Evolutionary conservation across 2,113 vertebrate species (phyloP).

Genomic region (Globicephala melas): DNA sequence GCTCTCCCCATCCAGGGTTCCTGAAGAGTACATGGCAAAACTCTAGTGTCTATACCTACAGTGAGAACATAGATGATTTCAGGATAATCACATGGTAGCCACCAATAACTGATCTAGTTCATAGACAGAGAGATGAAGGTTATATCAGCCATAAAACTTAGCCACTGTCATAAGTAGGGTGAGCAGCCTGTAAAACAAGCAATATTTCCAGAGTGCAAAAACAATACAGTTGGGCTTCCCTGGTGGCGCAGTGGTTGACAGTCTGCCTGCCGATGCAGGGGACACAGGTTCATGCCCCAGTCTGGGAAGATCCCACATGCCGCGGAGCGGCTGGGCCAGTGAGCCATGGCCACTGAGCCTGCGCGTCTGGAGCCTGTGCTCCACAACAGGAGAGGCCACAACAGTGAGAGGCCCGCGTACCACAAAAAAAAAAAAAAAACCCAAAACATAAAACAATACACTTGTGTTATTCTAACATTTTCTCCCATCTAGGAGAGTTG

Average conservation of each 20-base stretch:
- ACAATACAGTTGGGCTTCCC: too few species aligned
- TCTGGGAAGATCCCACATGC: too few species aligned
- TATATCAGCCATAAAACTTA: background rate
- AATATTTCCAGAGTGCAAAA: background rate
- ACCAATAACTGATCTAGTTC: background rate
- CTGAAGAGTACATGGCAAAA: background rate
- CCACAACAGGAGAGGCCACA: too few species aligned
- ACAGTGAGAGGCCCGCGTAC: fast-evolving
- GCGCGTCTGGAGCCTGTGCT: too few species aligned
- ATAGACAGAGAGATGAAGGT: background rate
- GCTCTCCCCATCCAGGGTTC: background rate
- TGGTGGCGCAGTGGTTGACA: too few species aligned
- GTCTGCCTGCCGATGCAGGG: too few species aligned
- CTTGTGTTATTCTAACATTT: background rate
- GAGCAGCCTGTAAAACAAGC: background rate
- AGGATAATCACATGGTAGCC: background rate
- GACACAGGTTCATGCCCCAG: too few species aligned
- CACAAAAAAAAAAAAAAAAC: too few species aligned
- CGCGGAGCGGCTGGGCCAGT: fast-evolving
- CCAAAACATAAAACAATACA: background rate
- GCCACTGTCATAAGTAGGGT: background rate
- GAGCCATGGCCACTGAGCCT: too few species aligned
- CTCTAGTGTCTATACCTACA: background rate
- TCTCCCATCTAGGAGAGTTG: background rate
- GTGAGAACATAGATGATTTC: background rate